These are phyloP conservation scores for Porites divaricata DNA, from an alignment of 92 coral and sea anemone genomes.

Conservation along the genomic window DNA sequence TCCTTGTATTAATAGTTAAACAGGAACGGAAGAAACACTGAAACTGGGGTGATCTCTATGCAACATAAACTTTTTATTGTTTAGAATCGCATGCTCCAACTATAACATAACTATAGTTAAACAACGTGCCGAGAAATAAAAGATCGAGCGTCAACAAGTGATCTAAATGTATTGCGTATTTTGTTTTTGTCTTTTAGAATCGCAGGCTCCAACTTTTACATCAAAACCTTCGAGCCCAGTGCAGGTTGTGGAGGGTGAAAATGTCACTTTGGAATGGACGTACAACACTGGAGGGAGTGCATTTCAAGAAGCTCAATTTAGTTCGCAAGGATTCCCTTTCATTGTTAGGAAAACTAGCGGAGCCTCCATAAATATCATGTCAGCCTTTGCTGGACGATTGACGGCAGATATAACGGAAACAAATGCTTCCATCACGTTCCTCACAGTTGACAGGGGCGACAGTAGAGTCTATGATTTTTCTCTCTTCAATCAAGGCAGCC, in stretches of 20 bases:
- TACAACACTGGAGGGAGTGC: background rate
- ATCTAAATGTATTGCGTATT: too few relatives aligned
- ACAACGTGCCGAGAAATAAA: too few relatives aligned
- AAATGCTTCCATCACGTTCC: background rate
- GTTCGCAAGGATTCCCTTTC: background rate
- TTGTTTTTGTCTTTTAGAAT: background rate
- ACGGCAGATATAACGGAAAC: background rate
- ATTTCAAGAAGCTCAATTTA: background rate
- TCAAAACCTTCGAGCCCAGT: background rate
- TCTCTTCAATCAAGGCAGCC: too few relatives aligned
- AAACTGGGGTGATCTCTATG: too few relatives aligned
- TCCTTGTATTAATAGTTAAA: too few relatives aligned
- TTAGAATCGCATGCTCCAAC: background rate
- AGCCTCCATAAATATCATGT: background rate
- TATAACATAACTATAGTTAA: too few relatives aligned
- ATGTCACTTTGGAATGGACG: conserved; percentile 3
- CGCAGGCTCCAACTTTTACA: background rate
- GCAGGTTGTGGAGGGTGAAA: background rate
- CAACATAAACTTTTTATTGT: too few relatives aligned
- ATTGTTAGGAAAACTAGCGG: background rate
- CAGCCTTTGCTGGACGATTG: background rate
- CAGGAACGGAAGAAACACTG: too few relatives aligned
- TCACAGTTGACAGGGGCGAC: background rate
- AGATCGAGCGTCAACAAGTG: too few relatives aligned
- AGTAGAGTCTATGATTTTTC: background rate